These are phyloP conservation scores for Sesia apiformis DNA, from an alignment of 2,888 invertebrate species.

Conservation along the genomic window DNA sequence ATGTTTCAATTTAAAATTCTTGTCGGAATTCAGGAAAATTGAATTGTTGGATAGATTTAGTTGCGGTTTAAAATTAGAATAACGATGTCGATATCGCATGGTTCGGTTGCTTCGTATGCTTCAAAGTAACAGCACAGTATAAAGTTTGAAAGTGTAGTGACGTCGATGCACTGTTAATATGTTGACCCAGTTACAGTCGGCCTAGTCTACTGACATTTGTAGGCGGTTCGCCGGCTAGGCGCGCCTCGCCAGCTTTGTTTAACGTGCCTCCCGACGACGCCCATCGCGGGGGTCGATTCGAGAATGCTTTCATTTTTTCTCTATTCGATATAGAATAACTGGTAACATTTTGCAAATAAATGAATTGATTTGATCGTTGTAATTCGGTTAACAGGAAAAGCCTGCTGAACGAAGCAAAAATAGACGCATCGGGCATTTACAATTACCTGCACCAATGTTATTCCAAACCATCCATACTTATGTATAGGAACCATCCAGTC, in stretches of 20 bases:
- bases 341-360: too few species aligned
- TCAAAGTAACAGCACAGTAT: neutral
- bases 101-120: neutral
- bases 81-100: too few species aligned
- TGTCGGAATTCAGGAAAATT: neutral
- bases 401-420: too few species aligned
- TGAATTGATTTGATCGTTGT: too few species aligned
- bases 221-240: neutral
- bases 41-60: too few species aligned
- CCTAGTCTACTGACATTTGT: constrained; percentile 19
- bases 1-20: neutral
- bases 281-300: constrained; percentile 1
- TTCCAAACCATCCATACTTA: too few species aligned
- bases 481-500: too few species aligned
- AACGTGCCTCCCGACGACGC: neutral
- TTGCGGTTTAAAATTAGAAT: too few species aligned
- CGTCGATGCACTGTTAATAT: constrained; percentile 17
- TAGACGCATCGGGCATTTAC: too few species aligned
- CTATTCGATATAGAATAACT: neutral
- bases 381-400: too few species aligned
- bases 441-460: too few species aligned
- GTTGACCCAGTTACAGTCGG: constrained; percentile 34
- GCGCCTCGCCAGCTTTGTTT: neutral
- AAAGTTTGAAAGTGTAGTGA: neutral
- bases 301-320: neutral